Conservation (phyloP, 2,113 vertebrate genomes). For the Rattus norvegicus region DNA sequence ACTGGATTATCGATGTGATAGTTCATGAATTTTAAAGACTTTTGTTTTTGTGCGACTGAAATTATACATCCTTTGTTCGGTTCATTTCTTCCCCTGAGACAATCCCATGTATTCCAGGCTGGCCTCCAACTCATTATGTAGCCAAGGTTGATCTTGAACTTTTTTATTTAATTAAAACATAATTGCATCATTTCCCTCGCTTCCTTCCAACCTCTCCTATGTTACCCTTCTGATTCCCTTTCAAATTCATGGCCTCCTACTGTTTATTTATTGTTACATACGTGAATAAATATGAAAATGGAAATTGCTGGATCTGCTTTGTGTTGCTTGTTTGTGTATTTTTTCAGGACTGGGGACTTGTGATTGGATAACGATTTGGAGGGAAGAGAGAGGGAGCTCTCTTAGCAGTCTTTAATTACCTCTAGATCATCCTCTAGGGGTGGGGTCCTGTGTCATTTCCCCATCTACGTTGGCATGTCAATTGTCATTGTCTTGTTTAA, state of each 20-base stretch:
- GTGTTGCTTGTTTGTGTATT: not conserved
- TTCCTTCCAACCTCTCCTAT: not conserved
- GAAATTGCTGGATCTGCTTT: not conserved
- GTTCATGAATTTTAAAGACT: not conserved
- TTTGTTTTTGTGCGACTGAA: constrained; percentile 10
- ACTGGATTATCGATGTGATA: not conserved
- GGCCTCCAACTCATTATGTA: not conserved
- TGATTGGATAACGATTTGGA: not conserved
- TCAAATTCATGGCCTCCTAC: not conserved
- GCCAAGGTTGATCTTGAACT: not conserved
- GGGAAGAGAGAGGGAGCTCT: not conserved
- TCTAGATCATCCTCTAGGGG: not conserved
- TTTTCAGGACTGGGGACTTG: not conserved
- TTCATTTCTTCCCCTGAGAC: not conserved
- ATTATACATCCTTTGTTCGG: not conserved
- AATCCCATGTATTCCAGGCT: not conserved
- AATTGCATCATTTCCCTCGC: not conserved
- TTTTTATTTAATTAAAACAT: not conserved
- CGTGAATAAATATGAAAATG: not conserved
- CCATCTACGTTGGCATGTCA: not conserved
- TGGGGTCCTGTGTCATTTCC: not conserved
- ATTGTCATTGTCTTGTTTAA: not conserved
- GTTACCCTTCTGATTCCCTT: not conserved
- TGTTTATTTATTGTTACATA: not conserved
- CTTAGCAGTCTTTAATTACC: not conserved